A percentile compares a stretch with the other conserved stretches of the same genome.
These are phyloP conservation scores for Aphelinus atriplicis DNA, from an alignment of 1,140 invertebrate species.

Conservation along the genomic window DNA sequence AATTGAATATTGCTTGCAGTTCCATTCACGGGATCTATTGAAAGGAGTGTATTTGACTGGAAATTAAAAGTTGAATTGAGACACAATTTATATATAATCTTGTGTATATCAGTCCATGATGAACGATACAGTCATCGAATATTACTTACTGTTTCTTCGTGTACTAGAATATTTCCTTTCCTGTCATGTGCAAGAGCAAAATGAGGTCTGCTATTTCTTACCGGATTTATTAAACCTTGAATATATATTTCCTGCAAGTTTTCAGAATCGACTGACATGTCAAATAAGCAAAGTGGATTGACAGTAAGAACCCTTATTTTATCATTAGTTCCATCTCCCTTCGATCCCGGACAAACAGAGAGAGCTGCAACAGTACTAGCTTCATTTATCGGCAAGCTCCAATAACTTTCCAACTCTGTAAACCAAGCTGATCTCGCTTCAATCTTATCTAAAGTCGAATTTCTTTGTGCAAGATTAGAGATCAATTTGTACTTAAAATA, in stretches of 20 bases:
- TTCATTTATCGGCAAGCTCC: constrained; percentile 69
- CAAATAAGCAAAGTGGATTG: constrained; percentile 68
- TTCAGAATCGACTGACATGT: constrained; percentile 57
- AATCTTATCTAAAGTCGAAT: constrained; percentile 60
- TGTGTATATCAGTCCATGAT: neutral
- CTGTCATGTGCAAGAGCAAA: constrained; percentile 53
- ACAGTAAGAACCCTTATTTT: constrained; percentile 66
- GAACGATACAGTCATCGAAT: neutral
- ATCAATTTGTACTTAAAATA: constrained; percentile 55
- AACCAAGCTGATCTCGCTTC: constrained; percentile 68
- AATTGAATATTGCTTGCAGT: constrained; percentile 50
- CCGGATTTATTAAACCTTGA: constrained; percentile 48
- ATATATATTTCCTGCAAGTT: constrained; percentile 55
- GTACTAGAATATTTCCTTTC: constrained; percentile 52
- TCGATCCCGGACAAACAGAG: constrained; percentile 61
- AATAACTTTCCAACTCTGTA: constrained; percentile 69
- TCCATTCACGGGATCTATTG: constrained; percentile 51
- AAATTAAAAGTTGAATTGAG: constrained; percentile 35
- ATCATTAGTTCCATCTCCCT: constrained; percentile 55
- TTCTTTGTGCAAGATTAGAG: constrained; percentile 39
- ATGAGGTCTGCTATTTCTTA: constrained; percentile 44
- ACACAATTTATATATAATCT: too few species aligned
- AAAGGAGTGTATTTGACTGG: constrained; percentile 56
- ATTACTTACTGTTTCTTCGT: constrained; percentile 60
- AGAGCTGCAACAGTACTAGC: constrained; percentile 66